These are phyloP conservation scores for Podiceps cristatus DNA, from an alignment of 2,113 vertebrate genomes.

Conservation along the genomic window DNA sequence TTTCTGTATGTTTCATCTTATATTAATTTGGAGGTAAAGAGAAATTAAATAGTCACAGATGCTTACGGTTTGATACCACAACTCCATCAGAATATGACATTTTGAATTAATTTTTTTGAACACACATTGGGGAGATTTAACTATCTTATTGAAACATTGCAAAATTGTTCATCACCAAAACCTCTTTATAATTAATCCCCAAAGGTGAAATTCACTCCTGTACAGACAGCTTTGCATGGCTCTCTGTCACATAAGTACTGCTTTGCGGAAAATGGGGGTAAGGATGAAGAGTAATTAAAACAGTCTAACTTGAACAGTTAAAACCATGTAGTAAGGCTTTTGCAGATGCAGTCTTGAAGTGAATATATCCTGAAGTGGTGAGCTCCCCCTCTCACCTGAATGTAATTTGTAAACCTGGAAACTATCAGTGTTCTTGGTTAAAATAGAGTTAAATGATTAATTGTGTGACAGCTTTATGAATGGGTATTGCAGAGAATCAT, in stretches of 20 bases:
- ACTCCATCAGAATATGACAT: neutral
- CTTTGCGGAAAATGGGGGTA: neutral
- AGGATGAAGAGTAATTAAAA: slow-evolving; percentile 10
- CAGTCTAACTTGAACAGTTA: neutral
- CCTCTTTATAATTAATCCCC: slow-evolving; percentile 48
- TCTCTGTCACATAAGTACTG: neutral
- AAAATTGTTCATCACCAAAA: slow-evolving; percentile 28
- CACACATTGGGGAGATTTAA: neutral
- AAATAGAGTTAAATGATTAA: neutral
- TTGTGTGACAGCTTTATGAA: neutral
- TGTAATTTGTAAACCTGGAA: neutral
- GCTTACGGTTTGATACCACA: neutral
- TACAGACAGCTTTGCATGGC: neutral
- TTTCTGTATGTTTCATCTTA: neutral
- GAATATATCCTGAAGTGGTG: neutral
- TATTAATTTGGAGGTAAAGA: neutral
- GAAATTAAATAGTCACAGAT: neutral
- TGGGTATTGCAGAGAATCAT: neutral
- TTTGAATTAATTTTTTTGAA: slow-evolving; percentile 19
- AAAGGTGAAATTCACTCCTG: slow-evolving; percentile 29
- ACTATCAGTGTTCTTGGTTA: neutral
- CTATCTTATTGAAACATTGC: neutral
- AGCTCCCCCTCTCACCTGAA: neutral
- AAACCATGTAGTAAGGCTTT: neutral
- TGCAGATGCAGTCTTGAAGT: neutral